These are phyloP conservation scores for Choloepus hoffmanni DNA, from an alignment of 2,113 vertebrate genomes.

Conservation along the genomic window DNA sequence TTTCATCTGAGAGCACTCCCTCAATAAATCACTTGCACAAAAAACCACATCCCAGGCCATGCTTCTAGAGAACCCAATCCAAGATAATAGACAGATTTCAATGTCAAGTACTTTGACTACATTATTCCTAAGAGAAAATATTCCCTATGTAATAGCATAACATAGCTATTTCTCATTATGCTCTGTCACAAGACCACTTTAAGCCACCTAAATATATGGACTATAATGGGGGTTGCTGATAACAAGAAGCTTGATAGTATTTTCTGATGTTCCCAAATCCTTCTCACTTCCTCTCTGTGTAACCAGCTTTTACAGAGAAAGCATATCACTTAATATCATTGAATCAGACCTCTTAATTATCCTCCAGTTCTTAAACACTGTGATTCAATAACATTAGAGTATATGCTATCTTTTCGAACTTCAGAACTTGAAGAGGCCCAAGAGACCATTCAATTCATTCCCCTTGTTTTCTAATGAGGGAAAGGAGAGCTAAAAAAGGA, in stretches of 20 bases:
- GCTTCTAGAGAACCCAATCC: background rate
- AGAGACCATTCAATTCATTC: background rate
- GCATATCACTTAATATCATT: background rate
- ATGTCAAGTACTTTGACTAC: background rate
- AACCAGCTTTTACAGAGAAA: background rate
- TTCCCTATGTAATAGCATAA: background rate
- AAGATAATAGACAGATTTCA: background rate
- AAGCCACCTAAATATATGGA: background rate
- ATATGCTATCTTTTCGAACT: background rate
- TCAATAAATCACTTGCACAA: background rate
- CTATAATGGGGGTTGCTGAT: background rate
- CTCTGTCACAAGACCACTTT: background rate
- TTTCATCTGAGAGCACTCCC: background rate
- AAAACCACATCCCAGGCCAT: background rate
- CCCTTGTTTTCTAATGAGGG: background rate
- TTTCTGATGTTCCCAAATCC: background rate
- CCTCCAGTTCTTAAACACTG: background rate
- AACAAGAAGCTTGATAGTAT: background rate
- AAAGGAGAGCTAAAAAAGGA: background rate
- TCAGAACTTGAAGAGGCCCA: background rate
- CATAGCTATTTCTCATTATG: background rate
- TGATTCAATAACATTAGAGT: background rate
- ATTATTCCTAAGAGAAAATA: conserved; percentile 2
- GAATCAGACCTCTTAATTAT: conserved; percentile 26
- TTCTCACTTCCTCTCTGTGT: conserved; percentile 19